Evolutionary conservation across 2,113 vertebrate genomes (phyloP), one percentile per base, ranked within the genome.

Genomic region (Sebastes fasciatus): DNA sequence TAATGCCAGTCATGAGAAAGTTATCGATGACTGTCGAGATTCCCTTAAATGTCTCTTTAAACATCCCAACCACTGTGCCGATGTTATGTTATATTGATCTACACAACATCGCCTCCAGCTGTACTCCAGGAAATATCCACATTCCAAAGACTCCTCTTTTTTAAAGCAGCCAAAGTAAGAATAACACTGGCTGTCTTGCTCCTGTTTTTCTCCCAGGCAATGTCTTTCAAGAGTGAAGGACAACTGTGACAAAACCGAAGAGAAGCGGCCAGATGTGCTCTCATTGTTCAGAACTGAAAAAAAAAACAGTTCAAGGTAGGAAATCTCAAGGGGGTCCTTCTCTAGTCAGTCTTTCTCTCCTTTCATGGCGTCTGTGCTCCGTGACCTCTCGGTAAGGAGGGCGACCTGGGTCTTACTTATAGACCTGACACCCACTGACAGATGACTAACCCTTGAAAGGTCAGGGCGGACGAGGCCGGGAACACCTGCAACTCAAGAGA

Each of bases 401-500:
- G 84, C 94, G 96, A 97, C 96, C 97, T 73, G 88, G 90, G 94
- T 94, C 96, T 96, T 96, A 95, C 96, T 90, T 96, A 84, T 94
- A 94, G 92, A 89, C 95, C 94, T 95, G 86, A 92, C 93, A 90
- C 84, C 84, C 81, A 88, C 90, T 97, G 93, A 96, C 93, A 94
- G 95, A 95, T 90, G 94, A 96, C 96, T 97, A 96, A 97, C 95
- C 96, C 95, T 94, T 92, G 94, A 95, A 94, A 96, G 90, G 89
- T 91, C 89, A 94, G 88, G 89, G 88, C 79, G 83, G 93, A 84
- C 87, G 85, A 80, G 70, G 92, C 86, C 83, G 92, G 91, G 95
- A 95, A 95, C 97, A 98, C 97, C 97, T 98, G 97, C 97, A 96
- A 94, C 95, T 95, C 94, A 88, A 92, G 80, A 95, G 92, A 93